phyloP scores from a whole-genome alignment of 1,140 invertebrate species.

The Nasonia longicornis region DNA sequence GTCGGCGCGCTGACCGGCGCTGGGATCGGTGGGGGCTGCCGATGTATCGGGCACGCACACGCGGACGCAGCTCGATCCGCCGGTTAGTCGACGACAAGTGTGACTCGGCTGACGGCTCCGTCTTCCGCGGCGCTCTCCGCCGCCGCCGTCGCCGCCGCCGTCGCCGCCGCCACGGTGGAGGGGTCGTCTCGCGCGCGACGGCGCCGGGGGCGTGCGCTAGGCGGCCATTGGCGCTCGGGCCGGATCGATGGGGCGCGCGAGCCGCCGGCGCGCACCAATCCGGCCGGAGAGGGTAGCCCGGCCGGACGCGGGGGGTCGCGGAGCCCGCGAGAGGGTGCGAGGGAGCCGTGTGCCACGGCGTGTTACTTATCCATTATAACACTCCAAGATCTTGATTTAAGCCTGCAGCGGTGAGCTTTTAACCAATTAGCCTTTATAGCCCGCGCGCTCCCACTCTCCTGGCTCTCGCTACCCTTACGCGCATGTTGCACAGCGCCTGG shows the following conservation, averaged over 20 bases:
- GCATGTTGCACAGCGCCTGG: not conserved
- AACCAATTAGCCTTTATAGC: slow-evolving; percentile 71
- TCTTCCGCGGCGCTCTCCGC: slow-evolving; percentile 18
- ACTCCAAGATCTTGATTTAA: slow-evolving; percentile 72
- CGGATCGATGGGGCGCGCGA: slow-evolving; percentile 46
- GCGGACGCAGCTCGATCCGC: not conserved
- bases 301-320: no score
- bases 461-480: not conserved
- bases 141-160: not conserved
- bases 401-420: slow-evolving; percentile 69
- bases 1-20: not conserved
- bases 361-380: slow-evolving; percentile 72
- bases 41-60: not conserved
- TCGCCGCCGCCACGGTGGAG: slow-evolving; percentile 1
- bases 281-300: slow-evolving; percentile 35
- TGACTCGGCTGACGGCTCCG: not conserved
- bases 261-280: slow-evolving; percentile 38
- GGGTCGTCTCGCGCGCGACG: slow-evolving; percentile 46
- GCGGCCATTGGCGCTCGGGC: slow-evolving; percentile 56
- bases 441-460: not conserved
- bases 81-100: not conserved
- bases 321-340: not conserved
- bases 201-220: slow-evolving; percentile 54
- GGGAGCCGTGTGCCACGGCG: slow-evolving; percentile 63
- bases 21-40: not conserved